Conservation (phyloP, 2,113 vertebrate species). For the Lasiurus cinereus region DNA sequence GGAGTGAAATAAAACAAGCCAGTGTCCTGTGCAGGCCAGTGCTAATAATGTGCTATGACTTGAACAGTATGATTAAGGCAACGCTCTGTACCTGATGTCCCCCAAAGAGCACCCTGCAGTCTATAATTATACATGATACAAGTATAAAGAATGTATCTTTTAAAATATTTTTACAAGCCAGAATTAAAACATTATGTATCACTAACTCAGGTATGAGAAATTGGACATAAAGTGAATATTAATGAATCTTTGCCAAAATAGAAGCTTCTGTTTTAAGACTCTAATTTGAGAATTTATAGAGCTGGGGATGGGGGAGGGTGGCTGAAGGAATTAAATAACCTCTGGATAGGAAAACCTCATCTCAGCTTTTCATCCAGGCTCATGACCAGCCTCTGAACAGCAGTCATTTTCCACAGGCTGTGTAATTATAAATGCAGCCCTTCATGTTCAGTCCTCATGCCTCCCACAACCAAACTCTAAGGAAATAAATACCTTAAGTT, state of each 20-base stretch:
- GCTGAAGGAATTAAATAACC: constrained; percentile 42
- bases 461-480: neutral
- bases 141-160: constrained; percentile 68
- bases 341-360: constrained; percentile 11
- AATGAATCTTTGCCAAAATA: constrained; percentile 61
- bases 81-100: neutral
- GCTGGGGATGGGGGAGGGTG: neutral
- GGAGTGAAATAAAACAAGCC: constrained; percentile 13
- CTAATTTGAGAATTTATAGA: constrained; percentile 64
- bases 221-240: constrained; percentile 46
- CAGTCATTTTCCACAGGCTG: constrained; percentile 6
- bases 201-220: constrained; percentile 64
- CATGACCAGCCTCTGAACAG: neutral
- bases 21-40: neutral
- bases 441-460: neutral
- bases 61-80: constrained; percentile 48
- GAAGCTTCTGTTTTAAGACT: constrained; percentile 62
- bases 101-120: neutral
- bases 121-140: constrained; percentile 72
- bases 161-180: constrained; percentile 73
- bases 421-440: neutral
- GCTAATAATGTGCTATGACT: constrained; percentile 26
- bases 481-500: constrained; percentile 43
- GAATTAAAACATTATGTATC: constrained; percentile 63
- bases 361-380: neutral